Base-by-base conservation (phyloP, 1,140 invertebrate genomes). In the Drosophila orosa region DNA sequence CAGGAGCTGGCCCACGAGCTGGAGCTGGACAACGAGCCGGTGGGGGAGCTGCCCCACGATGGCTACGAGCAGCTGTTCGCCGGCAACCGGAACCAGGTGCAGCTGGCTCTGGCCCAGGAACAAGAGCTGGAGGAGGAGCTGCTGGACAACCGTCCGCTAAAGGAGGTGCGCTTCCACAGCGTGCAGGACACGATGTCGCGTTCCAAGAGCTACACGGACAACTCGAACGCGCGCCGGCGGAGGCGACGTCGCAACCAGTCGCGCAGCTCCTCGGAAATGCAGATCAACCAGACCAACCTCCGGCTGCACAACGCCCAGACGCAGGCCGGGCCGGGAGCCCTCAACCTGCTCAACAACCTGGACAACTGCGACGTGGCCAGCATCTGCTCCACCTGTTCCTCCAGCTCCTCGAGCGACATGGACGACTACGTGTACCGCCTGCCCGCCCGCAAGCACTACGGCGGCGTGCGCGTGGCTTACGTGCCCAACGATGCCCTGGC, bases 401-500 rank as follows among this genome's bases (percentile, higher is more conserved):
- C 96, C 4, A 97, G 96, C 13, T 91, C 90, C 1, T 92, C 91
- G 17, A 97, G 96, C 17, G 96, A 96, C 33, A 96, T 96, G 67
- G 97, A 97, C 42, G 95, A 96, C 35, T 95, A 96, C 68, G 96
- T 96, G 22, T 97, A 98, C 91, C 94, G 96, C 12, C 91, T 97
- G 42, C 97, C 97, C 3, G 95, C 95, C 8, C 93, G 96, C 73
- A 93, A 95, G 83, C 96, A 96, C 4, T 97, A 97, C 83, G 96
- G 96, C 13, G 96, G 96, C 37, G 97, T 97, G 3, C 92, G 97
- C 45, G 97, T 97, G 67, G 97, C 96, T 6, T 98, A 97, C 92
- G 96, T 98, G 61, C 97, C 96, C 67, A 97, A 97, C 86, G 97
- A 98, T 92, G 95, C 96, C 0, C 93, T 97, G 12, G 96, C 96